Evolutionary conservation across 37 sponge, comb jelly and placozoan genomes (phyloP), one percentile per base, ranked within the genome.

Genomic region (Axinella damicornis): DNA sequence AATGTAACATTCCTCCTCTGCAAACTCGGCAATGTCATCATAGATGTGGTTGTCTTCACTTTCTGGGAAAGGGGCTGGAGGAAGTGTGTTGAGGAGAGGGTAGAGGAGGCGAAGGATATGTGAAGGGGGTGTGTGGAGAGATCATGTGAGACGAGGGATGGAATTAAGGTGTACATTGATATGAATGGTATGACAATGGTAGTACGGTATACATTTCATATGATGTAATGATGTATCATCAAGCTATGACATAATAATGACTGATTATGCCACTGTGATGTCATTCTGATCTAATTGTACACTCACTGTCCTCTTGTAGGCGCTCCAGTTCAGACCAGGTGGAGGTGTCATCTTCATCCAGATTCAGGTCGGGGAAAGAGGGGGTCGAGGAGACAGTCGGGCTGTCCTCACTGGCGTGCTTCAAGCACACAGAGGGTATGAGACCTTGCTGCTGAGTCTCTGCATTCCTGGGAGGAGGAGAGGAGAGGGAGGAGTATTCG

Each of bases 1-100:
- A 30, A 71, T 53, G 54, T 89, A 89, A 57, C 78, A 83, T 0
- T 69, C 78, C 46, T 87, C 81, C 32, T 65, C 28, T 37, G 67
- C 65, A 17, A 46, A 46, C 46, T 46, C 46, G 6, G 4, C 46
- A 4, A 46, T 46, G 46, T 46, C 34, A 11, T 67, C 68, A 16
- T 30, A 19, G 14, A 12, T 67, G 33, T 30, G 32, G 19, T 55
- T 71, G 6, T 81, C 82, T 22, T 15, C 57, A 38, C 18, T n/a
- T 2, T 71, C 72, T 67, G 68, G 9, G 2, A 19, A 14, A 11
- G 9, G 19, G 19, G 33, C n/a, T 64, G 15, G 21, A 16, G 19
- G 68, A 67, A 34, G 20, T 67, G 68, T 67, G 33, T 67, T 31
- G 32, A 28, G 9, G 33, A 33, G 33, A 13, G 32, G 5, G 28